Conservation (phyloP, 2,797 vertebrate genomes). For the Petrocephalus sullivani region DNA sequence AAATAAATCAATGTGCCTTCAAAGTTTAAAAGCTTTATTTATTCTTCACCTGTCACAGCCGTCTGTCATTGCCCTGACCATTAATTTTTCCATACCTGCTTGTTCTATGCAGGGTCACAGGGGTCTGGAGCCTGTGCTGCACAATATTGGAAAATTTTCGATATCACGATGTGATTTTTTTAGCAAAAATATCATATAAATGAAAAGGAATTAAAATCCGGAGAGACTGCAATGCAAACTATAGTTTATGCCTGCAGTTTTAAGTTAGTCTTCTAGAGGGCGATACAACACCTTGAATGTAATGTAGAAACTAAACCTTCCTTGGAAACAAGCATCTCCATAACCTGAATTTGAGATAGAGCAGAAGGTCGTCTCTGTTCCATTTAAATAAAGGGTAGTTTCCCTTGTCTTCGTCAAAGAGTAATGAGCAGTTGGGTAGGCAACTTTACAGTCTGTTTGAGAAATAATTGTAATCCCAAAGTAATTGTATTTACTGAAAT, state of each 20-base stretch:
- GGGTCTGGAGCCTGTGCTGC: too few species aligned
- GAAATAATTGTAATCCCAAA: too few species aligned
- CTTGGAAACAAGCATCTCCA: neutral
- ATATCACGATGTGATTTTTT: too few species aligned
- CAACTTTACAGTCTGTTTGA: neutral
- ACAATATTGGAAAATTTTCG: too few species aligned
- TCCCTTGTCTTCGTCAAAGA: neutral
- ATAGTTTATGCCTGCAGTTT: neutral
- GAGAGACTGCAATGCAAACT: neutral
- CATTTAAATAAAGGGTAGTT: neutral
- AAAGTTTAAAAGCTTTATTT: too few species aligned
- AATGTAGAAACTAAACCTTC: neutral
- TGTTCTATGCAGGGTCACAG: too few species aligned
- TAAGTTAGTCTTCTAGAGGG: conserved; percentile 3
- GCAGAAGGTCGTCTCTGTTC: neutral
- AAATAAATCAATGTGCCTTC: too few species aligned
- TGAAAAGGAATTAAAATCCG: neutral
- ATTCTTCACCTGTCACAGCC: too few species aligned
- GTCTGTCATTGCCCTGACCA: too few species aligned
- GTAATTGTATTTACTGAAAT: neutral
- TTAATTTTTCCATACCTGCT: too few species aligned
- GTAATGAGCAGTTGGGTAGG: neutral
- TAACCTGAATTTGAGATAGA: neutral
- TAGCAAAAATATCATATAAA: too few species aligned
- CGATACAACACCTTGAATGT: neutral